Evolutionary conservation across 2,797 vertebrate genomes (phyloP), one percentile per base, ranked within the genome.

Genomic region (Eulemur rubriventer): DNA sequence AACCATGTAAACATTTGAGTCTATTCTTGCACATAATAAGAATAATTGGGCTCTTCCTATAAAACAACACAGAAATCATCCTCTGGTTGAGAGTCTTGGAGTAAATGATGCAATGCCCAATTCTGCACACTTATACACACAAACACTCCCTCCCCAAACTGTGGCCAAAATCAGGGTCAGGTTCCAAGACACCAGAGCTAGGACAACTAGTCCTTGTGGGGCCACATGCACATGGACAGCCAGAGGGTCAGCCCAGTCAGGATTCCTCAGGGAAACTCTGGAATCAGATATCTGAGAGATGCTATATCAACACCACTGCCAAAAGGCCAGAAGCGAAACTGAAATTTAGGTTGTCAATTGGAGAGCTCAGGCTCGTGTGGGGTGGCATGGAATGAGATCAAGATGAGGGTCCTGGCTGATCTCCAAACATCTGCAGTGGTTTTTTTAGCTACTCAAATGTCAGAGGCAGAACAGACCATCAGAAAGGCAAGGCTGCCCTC

Each of bases 81-180:
- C 1, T 61, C 13, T 46, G 14, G 4, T 30, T 76, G 33, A 41
- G 13, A 38, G 8, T 65, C 30, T 91, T 48, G 65, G 18, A 57
- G 33, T 84, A 57, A 86, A 70, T 12, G n/a, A 38, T 76, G 8
- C 52, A 30, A 30, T 90, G 35, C 1, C n/a, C 13, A 67, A 59
- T 46, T n/a, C 11, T 35, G 26, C 57, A 41, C 57, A 72, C 8
- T 7, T 22, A 84, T 2, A 78, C 6, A 76, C 1, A 70, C 26
- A 72, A 14, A 35, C 0, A 1, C 0, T 1, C 33, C 1, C 63
- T 33, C 33, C 63, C 63, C 33, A 1, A 22, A 24, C 16, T 17
- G 26, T 46, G 16, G 12, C 28, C 30, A 70, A 33, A 59, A 46
- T 57, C 10, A 73, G 33, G 18, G 16, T 69, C 70, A 48, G 28